A percentile compares a stretch with the other conserved stretches of the same genome.
phyloP scores from a whole-genome alignment of 2,113 vertebrate genomes.

The Jacana jacana region DNA sequence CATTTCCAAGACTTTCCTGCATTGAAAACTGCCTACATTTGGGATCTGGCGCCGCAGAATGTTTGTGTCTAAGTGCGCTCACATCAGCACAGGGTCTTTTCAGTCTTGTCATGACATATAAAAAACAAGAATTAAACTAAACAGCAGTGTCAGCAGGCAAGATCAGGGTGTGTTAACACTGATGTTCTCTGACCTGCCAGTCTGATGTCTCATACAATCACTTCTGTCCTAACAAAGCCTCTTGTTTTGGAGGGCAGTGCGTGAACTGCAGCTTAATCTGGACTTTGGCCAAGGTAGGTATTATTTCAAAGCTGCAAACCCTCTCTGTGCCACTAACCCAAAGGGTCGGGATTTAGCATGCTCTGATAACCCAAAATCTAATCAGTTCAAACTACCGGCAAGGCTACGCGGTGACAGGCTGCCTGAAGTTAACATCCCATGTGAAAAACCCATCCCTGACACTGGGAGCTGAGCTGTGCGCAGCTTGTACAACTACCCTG shows the following conservation, averaged over 20 bases:
- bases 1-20: background rate
- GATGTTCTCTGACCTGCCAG: background rate
- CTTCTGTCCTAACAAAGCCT: background rate
- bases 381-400: background rate
- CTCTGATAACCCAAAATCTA: background rate
- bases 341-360: background rate
- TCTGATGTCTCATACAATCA: background rate
- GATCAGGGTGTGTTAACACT: background rate
- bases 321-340: background rate
- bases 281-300: background rate
- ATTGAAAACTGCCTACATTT: background rate
- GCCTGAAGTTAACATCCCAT: background rate
- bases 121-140: slow-evolving; percentile 18
- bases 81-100: background rate
- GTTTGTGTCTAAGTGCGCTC: background rate
- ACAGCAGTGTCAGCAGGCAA: slow-evolving; percentile 18
- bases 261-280: background rate
- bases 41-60: background rate
- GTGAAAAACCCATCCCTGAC: background rate
- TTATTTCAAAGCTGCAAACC: background rate
- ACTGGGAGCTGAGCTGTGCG: background rate
- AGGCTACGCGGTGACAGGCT: background rate
- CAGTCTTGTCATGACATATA: background rate
- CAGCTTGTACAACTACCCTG: background rate
- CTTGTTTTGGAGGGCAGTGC: background rate